These are phyloP conservation scores for Hyperoodon ampullatus DNA, from an alignment of 2,113 vertebrate genomes.

Conservation along the genomic window DNA sequence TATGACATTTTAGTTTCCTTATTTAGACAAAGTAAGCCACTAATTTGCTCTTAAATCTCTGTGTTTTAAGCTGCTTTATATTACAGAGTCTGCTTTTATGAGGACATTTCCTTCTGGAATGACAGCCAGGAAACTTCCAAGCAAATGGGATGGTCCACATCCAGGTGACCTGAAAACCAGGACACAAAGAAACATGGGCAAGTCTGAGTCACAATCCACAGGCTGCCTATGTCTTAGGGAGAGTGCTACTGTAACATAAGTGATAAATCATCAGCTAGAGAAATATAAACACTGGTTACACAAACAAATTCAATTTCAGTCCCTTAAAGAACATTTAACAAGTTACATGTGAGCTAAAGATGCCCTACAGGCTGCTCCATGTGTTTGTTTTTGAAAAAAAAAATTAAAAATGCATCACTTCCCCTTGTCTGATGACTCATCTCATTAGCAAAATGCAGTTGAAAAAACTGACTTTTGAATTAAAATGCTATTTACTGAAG, in stretches of 20 bases:
- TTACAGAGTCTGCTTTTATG: slow-evolving; percentile 59
- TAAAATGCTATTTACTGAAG: slow-evolving; percentile 46
- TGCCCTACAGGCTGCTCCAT: slow-evolving; percentile 27
- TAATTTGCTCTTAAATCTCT: slow-evolving; percentile 64
- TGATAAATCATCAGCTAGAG: slow-evolving; percentile 73
- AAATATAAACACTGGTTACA: slow-evolving; percentile 69
- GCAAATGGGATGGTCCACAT: not conserved
- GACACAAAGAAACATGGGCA: not conserved
- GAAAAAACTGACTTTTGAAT: slow-evolving; percentile 50
- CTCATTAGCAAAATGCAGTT: slow-evolving; percentile 47
- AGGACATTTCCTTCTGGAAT: slow-evolving; percentile 70
- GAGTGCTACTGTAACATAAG: slow-evolving; percentile 63
- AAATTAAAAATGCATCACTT: not conserved
- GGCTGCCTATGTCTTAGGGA: not conserved
- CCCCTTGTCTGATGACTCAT: slow-evolving; percentile 51
- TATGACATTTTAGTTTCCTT: slow-evolving; percentile 32
- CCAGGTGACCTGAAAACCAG: slow-evolving; percentile 57
- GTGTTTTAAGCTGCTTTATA: slow-evolving; percentile 38
- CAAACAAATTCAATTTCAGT: slow-evolving; percentile 70
- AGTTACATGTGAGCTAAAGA: slow-evolving; percentile 67
- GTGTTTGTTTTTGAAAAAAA: slow-evolving; percentile 38
- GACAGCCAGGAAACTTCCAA: slow-evolving; percentile 68
- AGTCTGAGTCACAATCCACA: not conserved
- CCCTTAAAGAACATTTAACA: slow-evolving; percentile 72
- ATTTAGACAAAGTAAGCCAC: slow-evolving; percentile 39